phyloP scores from a whole-genome alignment of 1,140 invertebrate genomes.

The Wasmannia auropunctata region DNA sequence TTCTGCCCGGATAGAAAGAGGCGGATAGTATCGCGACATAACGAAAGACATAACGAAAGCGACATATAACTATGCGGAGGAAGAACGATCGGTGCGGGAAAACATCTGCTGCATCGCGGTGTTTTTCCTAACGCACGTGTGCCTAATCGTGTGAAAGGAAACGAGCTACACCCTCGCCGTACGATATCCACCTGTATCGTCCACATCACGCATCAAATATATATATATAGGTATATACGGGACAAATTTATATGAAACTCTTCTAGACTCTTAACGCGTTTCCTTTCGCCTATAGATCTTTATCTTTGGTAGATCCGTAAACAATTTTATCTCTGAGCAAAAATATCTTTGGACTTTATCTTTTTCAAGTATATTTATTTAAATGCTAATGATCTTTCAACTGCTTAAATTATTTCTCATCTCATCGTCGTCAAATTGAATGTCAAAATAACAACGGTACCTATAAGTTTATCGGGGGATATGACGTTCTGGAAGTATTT shows the following conservation, averaged over 20 bases:
- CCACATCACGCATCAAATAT: background rate
- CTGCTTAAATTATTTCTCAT: background rate
- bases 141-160: constrained; percentile 50
- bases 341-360: background rate
- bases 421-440: background rate
- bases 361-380: background rate
- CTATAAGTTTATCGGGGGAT: background rate
- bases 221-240: background rate
- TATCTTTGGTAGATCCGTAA: background rate
- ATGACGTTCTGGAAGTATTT: background rate
- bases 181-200: constrained; percentile 23
- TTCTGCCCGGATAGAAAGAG: background rate
- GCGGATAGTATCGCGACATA: constrained; percentile 10
- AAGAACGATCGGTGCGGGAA: background rate
- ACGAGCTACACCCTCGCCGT: constrained; percentile 20
- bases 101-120: constrained; percentile 30
- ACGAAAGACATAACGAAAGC: constrained; percentile 12
- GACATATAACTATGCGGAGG: background rate
- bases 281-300: background rate
- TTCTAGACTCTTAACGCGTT: background rate
- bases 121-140: constrained; percentile 36
- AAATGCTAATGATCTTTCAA: background rate
- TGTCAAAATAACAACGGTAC: background rate
- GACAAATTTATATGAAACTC: background rate
- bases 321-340: background rate